Evolutionary conservation across 2,888 invertebrate genomes (phyloP), one percentile per base, ranked within the genome.

Genomic region (Lamellibrachia columna): DNA sequence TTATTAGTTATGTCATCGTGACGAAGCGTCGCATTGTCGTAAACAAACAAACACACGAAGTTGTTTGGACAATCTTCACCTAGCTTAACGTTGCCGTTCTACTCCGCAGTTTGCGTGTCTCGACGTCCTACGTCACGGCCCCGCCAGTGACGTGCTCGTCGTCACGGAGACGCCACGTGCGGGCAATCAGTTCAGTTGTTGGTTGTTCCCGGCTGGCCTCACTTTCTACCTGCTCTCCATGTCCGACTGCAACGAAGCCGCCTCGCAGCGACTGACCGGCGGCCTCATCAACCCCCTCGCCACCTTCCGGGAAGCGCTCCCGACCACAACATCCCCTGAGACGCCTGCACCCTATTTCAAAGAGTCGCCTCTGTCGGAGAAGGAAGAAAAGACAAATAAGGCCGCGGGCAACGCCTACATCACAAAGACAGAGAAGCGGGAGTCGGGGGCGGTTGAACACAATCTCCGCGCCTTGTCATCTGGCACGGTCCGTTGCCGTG

Each of bases 221-320:
- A 58, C 90, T 28, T 93, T 93, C 91, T 93, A 93, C 92, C 93
- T 92, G 40, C 92, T 93, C 90, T 90, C 93, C 15, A 90, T 92
- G 58, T 91, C 90, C 7, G 92, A 93, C 28, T 93, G 93, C 90
- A 92, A 93, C 92, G 93, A 93, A 91, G 93, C 93, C 6, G 93
- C 93, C 55, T 90, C 91, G 53, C 92, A 91, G 91, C 58, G 90
- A 90, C 91, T 93, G 60, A 90, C 90, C 60, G 52, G 55, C n/a
- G 93, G 92, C 4, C 92, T 91, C n/a, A 90, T 93, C 15, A 52
- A 28, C 22, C 93, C 93, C 8, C 75, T 93, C 7, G 92, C 93
- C 53, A 92, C 75, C n/a, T 75, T 75, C 75, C 75, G 75, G 22
- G 75, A 75, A n/a, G 75, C 75, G 15, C 75, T 22, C 75, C 75